These are phyloP conservation scores for Hyposmocoma kahamanoa DNA, from an alignment of 1,140 invertebrate genomes.

Conservation along the genomic window DNA sequence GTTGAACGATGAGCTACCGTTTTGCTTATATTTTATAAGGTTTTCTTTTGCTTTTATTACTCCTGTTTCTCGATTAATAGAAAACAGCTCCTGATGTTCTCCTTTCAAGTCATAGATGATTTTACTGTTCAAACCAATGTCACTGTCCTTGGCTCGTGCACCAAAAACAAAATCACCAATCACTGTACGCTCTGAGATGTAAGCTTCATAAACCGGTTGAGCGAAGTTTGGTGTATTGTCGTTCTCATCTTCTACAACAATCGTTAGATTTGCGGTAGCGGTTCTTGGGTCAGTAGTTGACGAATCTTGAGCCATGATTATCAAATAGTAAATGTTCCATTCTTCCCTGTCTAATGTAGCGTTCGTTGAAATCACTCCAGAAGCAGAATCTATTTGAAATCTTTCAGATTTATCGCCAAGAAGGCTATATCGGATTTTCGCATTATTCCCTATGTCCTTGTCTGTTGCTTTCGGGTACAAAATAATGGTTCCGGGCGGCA, in stretches of 20 bases:
- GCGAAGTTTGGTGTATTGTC: constrained; percentile 90
- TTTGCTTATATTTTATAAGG: constrained; percentile 50
- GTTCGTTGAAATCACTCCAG: constrained; percentile 84
- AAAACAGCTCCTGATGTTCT: constrained; percentile 84
- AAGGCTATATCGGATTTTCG: constrained; percentile 87
- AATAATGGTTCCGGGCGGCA: constrained; percentile 81
- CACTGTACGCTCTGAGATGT: constrained; percentile 85
- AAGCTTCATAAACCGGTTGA: constrained; percentile 81
- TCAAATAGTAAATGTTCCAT: constrained; percentile 83
- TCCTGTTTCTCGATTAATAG: constrained; percentile 85
- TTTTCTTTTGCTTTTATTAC: constrained; percentile 84
- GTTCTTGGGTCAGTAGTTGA: constrained; percentile 87
- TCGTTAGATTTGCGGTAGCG: constrained; percentile 86
- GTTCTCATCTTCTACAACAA: constrained; percentile 87
- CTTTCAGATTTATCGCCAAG: constrained; percentile 85
- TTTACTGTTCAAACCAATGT: constrained; percentile 85
- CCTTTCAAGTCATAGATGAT: constrained; percentile 86
- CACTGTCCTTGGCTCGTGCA: constrained; percentile 85
- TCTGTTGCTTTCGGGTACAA: constrained; percentile 84
- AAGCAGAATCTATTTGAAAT: constrained; percentile 83
- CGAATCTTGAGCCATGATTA: constrained; percentile 89
- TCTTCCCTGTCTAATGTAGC: constrained; percentile 86
- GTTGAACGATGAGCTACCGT: constrained; percentile 76
- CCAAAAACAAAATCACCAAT: constrained; percentile 91
- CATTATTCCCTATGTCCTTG: constrained; percentile 87